Percentiles rank a stretch among this genome's conserved stretches.
Evolutionary conservation across 2,888 invertebrate genomes (phyloP).

Genomic region (Scaptomyza caliginosa): DNA sequence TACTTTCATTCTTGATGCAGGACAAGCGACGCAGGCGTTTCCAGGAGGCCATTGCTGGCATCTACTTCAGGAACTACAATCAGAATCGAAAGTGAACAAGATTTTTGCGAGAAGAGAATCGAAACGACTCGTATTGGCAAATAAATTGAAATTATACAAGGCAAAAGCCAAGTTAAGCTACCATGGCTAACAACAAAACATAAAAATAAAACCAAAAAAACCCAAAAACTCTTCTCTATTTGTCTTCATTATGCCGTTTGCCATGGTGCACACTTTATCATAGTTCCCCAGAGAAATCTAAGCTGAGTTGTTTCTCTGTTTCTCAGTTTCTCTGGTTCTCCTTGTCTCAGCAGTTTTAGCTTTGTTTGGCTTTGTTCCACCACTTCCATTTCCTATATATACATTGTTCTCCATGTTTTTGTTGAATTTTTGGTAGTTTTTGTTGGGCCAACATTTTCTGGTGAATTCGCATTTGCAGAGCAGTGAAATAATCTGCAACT

Average conservation of each 20-base stretch:
- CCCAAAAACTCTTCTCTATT: constrained; percentile 46
- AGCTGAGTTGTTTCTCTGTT: constrained; percentile 54
- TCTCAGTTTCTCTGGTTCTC: constrained; percentile 8
- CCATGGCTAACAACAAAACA: constrained; percentile 18
- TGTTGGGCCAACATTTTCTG: constrained; percentile 37
- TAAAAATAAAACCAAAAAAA: background rate
- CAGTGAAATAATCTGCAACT: constrained; percentile 77
- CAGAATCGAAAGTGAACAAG: constrained; percentile 57
- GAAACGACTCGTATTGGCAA: constrained; percentile 28
- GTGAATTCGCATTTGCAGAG: constrained; percentile 25
- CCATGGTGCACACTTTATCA: constrained; percentile 58
- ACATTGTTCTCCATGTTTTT: background rate
- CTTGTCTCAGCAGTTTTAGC: constrained; percentile 57
- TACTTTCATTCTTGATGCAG: constrained; percentile 53
- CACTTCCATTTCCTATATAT: constrained; percentile 22
- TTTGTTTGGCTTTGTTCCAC: constrained; percentile 28
- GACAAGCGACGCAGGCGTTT: constrained; percentile 58
- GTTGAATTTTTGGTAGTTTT: constrained; percentile 7
- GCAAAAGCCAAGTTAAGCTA: constrained; percentile 44
- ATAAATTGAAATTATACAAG: constrained; percentile 68
- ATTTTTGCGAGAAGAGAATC: constrained; percentile 23
- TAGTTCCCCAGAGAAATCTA: constrained; percentile 69
- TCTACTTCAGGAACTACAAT: constrained; percentile 68
- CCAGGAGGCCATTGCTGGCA: constrained; percentile 65
- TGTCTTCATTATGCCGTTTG: constrained; percentile 66